Conservation (phyloP, 2,888 invertebrate genomes). For the Drosophila formosana region DNA sequence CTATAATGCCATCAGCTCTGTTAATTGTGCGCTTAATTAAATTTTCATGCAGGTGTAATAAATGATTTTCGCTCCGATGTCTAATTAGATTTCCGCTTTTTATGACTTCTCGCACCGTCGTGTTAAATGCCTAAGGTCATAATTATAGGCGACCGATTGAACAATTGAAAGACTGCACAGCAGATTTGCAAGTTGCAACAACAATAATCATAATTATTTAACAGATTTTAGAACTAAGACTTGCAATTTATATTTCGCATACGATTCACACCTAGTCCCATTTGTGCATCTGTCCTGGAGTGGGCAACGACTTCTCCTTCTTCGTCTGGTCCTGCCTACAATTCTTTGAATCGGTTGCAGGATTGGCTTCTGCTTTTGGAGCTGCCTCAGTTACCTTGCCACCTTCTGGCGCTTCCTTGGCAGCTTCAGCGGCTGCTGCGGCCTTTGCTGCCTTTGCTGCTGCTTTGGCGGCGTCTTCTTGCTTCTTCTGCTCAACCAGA, state of each 20-base stretch:
- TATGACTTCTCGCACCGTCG: conserved; percentile 32
- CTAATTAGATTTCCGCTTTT: conserved; percentile 74
- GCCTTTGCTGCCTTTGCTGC: conserved; percentile 25
- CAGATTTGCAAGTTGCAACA: not conserved
- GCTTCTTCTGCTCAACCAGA: conserved; percentile 43
- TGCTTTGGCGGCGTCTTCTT: not conserved
- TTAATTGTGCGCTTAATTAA: conserved; percentile 80
- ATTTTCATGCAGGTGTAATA: conserved; percentile 80
- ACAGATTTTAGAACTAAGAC: not conserved
- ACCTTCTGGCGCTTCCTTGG: conserved; percentile 1
- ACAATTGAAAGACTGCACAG: conserved; percentile 17
- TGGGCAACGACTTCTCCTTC: not conserved
- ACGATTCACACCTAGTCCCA: conserved; percentile 38
- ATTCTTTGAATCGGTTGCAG: not conserved
- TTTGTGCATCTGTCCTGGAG: conserved; percentile 31
- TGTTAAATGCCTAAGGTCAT: conserved; percentile 47
- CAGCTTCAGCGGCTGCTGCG: conserved; percentile 5
- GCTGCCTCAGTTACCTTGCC: not conserved
- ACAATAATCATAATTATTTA: not conserved
- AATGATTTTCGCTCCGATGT: conserved; percentile 67
- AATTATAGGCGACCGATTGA: conserved; percentile 34
- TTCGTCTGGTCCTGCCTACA: not conserved
- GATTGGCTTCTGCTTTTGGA: not conserved
- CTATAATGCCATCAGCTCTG: conserved; percentile 47
- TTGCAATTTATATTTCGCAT: conserved; percentile 1